Evolutionary conservation across 2,888 invertebrate genomes (phyloP), one percentile per base, ranked within the genome.

Genomic region (Minunthozetes semirufus): DNA sequence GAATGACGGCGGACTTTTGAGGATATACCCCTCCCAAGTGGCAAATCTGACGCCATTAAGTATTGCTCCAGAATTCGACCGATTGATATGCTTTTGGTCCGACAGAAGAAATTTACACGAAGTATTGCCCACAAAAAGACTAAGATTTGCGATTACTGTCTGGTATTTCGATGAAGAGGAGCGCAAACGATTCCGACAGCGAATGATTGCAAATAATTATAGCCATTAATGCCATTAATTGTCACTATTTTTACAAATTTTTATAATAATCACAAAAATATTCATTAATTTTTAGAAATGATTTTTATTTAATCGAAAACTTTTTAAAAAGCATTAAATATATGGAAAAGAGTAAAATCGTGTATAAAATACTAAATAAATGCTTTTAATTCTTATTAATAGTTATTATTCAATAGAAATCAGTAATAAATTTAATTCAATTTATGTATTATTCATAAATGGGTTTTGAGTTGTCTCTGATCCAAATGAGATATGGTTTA

Each of bases 51-150:
- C 88, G 66, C 94, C 94, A 0, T 15, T 70, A 5, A 91, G 94
- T 81, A 93, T 98, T 80, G 94, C 91, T 81, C 97, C 97, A 0
- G 86, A 91, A 73, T 95, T 96, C 83, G 96, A 98, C 84, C 85
- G 96, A 76, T 88, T 97, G 83, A 86, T 97, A 80, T 95, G 96
- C 85, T 98, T 98, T 86, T 98, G 97, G 97, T 97, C 97, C 0
- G 97, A 97, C 81, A 86, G 92, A 80, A 87, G 97, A 79, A 97
- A 96, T 85, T 97, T 97, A 0, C 97, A 97, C 82, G 97, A 97
- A 85, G 97, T 98, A 0, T 92, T 94, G 83, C 95, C 96, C 1
- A 90, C 96, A 0, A 92, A 87, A 82, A 88, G 88, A 81, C 94
- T 94, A n/a, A 84, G 94, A 83, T 94, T 93, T 82, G 94, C 94